phyloP scores from a whole-genome alignment of 2,888 invertebrate genomes.

The Trachelus iudaicus region DNA sequence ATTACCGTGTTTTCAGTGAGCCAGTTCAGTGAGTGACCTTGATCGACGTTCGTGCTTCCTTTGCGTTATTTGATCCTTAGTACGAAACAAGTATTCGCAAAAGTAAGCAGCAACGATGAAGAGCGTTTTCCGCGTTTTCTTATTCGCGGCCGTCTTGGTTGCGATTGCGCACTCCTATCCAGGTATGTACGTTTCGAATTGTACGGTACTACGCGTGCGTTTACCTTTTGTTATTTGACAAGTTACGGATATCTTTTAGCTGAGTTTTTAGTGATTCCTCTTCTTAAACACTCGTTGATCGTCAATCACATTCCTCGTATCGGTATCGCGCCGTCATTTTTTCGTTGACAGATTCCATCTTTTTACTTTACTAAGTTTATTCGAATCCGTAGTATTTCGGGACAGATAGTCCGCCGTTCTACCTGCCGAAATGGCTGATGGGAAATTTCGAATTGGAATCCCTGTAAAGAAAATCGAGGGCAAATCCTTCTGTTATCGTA shows the following conservation, averaged over 20 bases:
- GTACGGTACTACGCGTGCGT: background rate
- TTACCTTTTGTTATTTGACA: background rate
- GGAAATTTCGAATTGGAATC: background rate
- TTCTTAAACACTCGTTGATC: background rate
- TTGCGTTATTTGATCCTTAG: constrained; percentile 20
- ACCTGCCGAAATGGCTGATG: background rate
- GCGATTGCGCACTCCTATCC: constrained; percentile 50
- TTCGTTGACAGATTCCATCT: background rate
- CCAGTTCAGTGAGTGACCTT: constrained; percentile 48
- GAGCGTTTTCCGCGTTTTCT: constrained; percentile 33
- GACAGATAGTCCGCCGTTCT: background rate
- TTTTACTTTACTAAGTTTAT: background rate
- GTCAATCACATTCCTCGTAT: background rate
- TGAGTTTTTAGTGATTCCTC: background rate
- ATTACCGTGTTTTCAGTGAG: constrained; percentile 48
- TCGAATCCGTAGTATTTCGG: background rate
- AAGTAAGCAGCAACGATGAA: constrained; percentile 32
- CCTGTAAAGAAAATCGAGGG: background rate
- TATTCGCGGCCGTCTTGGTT: constrained; percentile 45
- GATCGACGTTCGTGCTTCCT: constrained; percentile 36
- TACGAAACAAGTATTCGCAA: constrained; percentile 34
- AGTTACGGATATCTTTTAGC: background rate
- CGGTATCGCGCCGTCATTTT: background rate
- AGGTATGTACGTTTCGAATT: constrained; percentile 43
- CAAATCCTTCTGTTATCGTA: background rate